These are phyloP conservation scores for Cacoxenus indagator DNA, from an alignment of 2,888 invertebrate species.

Conservation along the genomic window DNA sequence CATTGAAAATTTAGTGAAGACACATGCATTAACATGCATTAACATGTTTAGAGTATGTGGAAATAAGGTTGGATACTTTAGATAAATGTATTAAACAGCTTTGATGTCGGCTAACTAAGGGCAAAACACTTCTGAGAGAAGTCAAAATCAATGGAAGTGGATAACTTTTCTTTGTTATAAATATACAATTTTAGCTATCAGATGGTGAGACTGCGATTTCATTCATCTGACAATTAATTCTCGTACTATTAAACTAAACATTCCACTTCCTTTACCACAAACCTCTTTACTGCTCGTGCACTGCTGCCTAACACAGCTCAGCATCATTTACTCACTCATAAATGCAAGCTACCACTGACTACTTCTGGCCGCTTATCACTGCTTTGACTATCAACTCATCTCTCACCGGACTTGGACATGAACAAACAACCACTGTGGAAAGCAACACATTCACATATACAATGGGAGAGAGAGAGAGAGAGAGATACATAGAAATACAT, in stretches of 20 bases:
- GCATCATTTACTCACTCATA: neutral
- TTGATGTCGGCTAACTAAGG: no score
- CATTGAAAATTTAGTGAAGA: neutral
- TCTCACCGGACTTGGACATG: slow-evolving; percentile 1
- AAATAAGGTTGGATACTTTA: neutral
- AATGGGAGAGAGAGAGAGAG: neutral
- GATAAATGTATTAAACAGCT: no score
- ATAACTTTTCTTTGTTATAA: no score
- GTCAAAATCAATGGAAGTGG: no score
- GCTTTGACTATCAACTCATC: slow-evolving; percentile 11
- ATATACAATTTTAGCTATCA: no score
- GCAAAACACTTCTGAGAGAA: no score
- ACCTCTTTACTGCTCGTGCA: no score
- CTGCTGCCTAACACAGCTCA: neutral
- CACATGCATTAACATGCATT: neutral
- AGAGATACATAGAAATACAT: neutral
- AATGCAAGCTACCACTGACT: neutral
- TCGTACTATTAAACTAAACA: no score
- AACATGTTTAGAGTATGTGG: neutral
- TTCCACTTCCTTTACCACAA: no score
- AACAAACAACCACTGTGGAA: slow-evolving; percentile 3
- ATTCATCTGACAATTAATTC: no score
- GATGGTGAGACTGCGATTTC: no score
- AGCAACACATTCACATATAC: neutral
- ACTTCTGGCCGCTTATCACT: slow-evolving; percentile 19